Evolutionary conservation across 2,888 invertebrate species (phyloP), one percentile per base, ranked within the genome.

Genomic region (Leucoma salicis): DNA sequence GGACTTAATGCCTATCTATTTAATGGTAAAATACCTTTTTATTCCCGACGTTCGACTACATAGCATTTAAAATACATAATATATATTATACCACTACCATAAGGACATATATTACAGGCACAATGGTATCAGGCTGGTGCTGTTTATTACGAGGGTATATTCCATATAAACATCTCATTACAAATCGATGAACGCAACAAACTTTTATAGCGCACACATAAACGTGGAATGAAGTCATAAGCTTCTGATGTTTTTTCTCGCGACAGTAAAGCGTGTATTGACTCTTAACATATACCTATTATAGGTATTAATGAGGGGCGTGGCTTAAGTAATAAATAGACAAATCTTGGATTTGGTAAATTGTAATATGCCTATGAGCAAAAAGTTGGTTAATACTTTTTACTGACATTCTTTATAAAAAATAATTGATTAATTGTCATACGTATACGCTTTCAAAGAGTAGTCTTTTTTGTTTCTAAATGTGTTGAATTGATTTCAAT

Each of bases 221-320:
- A 44, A 47, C 29, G 34, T 25, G 49, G 35, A 51, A 60, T 60
- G 37, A 60, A 60, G 57, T 47, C 45, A 49, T 51, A 39, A 51
- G 34, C 16, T 36, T 55, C 40, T 37, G 28, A 35, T 45, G 31
- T 33, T 34, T 47, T 46, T 59, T 56, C 38, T 46, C 42, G 32
- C n/a, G 21, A 13, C 43, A 31, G 35, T 57, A 37, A 54, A 57
- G 47, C 46, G 58, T 42, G 31, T 56, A 39, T 56, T 57, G 53
- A 51, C 60, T 51, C 45, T 32, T 47, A 49, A 44, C 40, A 45
- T 56, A 50, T 44, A 28, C 35, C 41, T 40, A 35, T 40, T 44
- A 35, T 40, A 31, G 34, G 32, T 32, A 24, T 36, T 32, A 39
- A 21, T 29, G 32, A 14, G 44, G 44, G 57, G 60, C 53, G 60